Evolutionary conservation across 2,888 invertebrate species (phyloP).

Genomic region (Agrotis ipsilon): DNA sequence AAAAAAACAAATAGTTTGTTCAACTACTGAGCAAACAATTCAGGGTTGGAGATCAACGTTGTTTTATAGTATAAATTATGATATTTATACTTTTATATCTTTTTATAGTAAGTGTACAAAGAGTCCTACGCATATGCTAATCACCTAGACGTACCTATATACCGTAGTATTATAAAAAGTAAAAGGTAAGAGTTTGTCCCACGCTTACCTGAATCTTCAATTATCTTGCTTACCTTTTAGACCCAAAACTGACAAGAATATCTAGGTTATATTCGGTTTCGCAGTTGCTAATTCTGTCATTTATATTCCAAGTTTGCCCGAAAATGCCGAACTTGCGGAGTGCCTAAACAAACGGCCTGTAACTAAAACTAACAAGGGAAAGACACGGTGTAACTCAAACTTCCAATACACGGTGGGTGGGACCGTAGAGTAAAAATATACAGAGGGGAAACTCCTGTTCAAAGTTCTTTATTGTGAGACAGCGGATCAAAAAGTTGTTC

Average conservation of each 20-base stretch:
- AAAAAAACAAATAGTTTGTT: too few species aligned
- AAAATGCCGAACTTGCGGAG: slow-evolving; percentile 19
- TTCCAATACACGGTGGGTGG: not conserved
- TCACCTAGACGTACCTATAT: not conserved
- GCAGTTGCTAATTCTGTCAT: slow-evolving; percentile 33
- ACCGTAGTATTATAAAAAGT: not conserved
- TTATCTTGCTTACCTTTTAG: slow-evolving; percentile 17
- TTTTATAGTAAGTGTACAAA: too few species aligned
- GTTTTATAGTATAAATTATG: too few species aligned
- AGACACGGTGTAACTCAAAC: slow-evolving; percentile 20
- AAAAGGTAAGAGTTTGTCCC: not conserved
- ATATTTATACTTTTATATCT: too few species aligned
- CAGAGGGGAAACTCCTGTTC: not conserved
- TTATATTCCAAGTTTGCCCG: slow-evolving; percentile 47
- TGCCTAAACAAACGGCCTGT: slow-evolving; percentile 29
- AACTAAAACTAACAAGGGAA: slow-evolving; percentile 8
- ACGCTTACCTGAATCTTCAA: not conserved
- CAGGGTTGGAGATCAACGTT: not conserved
- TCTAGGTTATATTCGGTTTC: slow-evolving; percentile 29
- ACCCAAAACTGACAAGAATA: slow-evolving; percentile 19
- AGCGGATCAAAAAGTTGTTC: too few species aligned
- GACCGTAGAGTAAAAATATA: not conserved
- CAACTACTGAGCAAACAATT: too few species aligned
- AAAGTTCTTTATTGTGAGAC: too few species aligned
- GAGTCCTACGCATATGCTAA: not conserved